phyloP scores from a whole-genome alignment of 1,140 invertebrate species.

The Drosophila ercepeae region DNA sequence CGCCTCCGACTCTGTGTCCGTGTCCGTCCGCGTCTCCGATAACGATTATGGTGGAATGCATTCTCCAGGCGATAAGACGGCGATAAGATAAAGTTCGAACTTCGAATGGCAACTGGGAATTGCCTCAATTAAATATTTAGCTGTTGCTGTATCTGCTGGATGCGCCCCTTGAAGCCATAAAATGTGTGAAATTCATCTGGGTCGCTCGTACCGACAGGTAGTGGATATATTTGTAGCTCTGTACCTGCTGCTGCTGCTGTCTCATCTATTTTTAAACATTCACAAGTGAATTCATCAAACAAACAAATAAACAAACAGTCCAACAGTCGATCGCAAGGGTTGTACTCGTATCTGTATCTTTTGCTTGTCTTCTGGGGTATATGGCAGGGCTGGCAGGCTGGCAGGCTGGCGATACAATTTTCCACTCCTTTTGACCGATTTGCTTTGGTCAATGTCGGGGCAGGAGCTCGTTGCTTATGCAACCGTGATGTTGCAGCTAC shows the following conservation, averaged over 20 bases:
- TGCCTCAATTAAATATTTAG: slow-evolving; percentile 63
- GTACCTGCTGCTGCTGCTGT: slow-evolving; percentile 62
- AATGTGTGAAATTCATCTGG: slow-evolving; percentile 70
- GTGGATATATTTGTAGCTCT: slow-evolving; percentile 69
- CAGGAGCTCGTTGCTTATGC: slow-evolving; percentile 54
- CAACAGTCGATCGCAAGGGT: slow-evolving; percentile 26
- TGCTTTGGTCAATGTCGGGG: slow-evolving; percentile 46
- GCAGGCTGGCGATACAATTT: slow-evolving; percentile 51
- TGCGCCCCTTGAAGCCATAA: slow-evolving; percentile 31
- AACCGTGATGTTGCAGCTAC: slow-evolving; percentile 50
- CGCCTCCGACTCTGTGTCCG: too few relatives aligned
- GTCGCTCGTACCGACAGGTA: slow-evolving; percentile 45
- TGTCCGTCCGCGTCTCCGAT: too few relatives aligned
- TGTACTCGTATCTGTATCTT: slow-evolving; percentile 9
- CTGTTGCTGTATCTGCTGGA: slow-evolving; percentile 23
- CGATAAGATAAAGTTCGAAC: slow-evolving; percentile 45
- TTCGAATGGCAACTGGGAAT: slow-evolving; percentile 17
- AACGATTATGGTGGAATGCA: slow-evolving; percentile 16
- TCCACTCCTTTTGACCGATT: slow-evolving; percentile 65
- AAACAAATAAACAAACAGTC: slow-evolving; percentile 55
- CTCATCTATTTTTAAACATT: slow-evolving; percentile 69
- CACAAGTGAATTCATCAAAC: slow-evolving; percentile 73
- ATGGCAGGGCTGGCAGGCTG: slow-evolving; percentile 1
- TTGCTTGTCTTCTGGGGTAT: neutral
- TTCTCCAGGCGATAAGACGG: neutral